Evolutionary conservation across 2,113 vertebrate genomes (phyloP).

Genomic region (Nerophis lumbriciformis): DNA sequence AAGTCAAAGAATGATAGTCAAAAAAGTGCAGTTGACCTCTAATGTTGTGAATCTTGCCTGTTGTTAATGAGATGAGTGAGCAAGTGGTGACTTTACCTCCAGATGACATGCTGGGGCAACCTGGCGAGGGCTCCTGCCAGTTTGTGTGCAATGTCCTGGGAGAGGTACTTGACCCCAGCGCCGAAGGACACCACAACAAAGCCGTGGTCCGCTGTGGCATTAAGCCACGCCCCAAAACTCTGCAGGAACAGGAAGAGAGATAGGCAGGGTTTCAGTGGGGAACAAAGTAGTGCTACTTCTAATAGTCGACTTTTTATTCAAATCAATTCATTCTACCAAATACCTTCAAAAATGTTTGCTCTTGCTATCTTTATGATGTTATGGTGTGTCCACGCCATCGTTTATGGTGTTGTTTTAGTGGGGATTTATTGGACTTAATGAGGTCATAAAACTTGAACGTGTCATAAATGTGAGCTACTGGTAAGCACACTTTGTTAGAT

Average conservation of each 20-base stretch:
- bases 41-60: not conserved
- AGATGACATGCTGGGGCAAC: conserved; percentile 89
- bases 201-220: conserved; percentile 81
- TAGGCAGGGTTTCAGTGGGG: not conserved
- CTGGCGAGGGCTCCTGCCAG: conserved; percentile 85
- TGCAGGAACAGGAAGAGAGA: conserved; percentile 38
- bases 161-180: conserved; percentile 95
- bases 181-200: conserved; percentile 96
- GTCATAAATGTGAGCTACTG: not conserved
- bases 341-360: no score
- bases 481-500: not conserved
- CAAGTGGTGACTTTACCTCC: conserved; percentile 78
- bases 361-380: not conserved
- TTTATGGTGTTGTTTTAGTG: not conserved
- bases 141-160: conserved; percentile 88
- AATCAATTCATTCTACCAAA: no score
- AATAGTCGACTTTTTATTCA: no score
- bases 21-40: conserved; percentile 1
- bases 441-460: not conserved
- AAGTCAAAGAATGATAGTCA: no score
- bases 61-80: not conserved
- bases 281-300: not conserved
- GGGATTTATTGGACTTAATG: not conserved
- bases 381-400: not conserved
- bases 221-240: conserved; percentile 89